phyloP scores from a whole-genome alignment of 1,140 invertebrate genomes.

The Luehdorfia chinensis region DNA sequence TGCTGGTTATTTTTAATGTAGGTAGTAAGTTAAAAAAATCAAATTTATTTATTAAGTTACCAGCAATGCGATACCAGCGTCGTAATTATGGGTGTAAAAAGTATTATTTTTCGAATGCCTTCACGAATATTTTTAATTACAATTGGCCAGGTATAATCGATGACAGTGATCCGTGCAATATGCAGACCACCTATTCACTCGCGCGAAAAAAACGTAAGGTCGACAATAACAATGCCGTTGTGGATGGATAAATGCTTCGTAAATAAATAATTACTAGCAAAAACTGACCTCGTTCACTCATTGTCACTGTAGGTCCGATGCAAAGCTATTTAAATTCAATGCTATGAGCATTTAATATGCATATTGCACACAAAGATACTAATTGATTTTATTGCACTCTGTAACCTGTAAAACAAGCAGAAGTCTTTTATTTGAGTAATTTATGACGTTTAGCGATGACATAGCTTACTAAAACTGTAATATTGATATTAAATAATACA shows the following conservation, averaged over 20 bases:
- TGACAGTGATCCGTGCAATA: slow-evolving; percentile 15
- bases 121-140: too few species aligned
- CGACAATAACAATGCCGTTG: slow-evolving; percentile 57
- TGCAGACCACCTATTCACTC: slow-evolving; percentile 16
- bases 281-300: slow-evolving; percentile 60
- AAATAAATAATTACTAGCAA: slow-evolving; percentile 56
- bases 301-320: slow-evolving; percentile 47
- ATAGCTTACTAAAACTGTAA: too few species aligned
- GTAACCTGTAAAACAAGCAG: too few species aligned
- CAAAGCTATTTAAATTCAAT: slow-evolving; percentile 38
- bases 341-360: slow-evolving; percentile 25
- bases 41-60: too few species aligned
- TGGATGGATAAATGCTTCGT: slow-evolving; percentile 57
- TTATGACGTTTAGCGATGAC: too few species aligned
- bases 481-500: too few species aligned
- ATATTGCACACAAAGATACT: slow-evolving; percentile 6
- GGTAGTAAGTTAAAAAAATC: too few species aligned
- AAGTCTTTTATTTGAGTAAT: too few species aligned
- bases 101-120: too few species aligned
- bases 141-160: slow-evolving; percentile 9
- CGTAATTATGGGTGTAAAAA: too few species aligned
- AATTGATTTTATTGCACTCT: neutral
- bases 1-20: too few species aligned
- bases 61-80: too few species aligned
- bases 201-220: slow-evolving; percentile 52